Percentiles rank a stretch among this genome's conserved stretches.
These are phyloP conservation scores for Temnothorax unifasciatus DNA, from an alignment of 2,888 invertebrate species.

Conservation along the genomic window DNA sequence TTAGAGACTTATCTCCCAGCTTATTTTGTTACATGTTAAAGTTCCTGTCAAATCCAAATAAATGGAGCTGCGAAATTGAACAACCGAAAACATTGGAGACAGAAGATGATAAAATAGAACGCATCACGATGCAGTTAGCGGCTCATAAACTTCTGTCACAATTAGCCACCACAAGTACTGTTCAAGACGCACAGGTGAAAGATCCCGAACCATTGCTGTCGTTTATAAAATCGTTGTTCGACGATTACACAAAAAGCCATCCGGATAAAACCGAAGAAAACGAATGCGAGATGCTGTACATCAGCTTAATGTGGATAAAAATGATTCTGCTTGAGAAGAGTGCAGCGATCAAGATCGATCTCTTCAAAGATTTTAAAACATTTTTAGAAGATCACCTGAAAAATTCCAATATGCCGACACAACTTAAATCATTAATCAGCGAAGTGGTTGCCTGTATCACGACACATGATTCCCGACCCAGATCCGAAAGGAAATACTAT, in stretches of 20 bases:
- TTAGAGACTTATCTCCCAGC: conserved; percentile 77
- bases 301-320: conserved; percentile 84
- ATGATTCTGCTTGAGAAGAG: conserved; percentile 80
- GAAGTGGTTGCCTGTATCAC: conserved; percentile 83
- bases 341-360: conserved; percentile 76
- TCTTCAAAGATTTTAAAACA: conserved; percentile 81
- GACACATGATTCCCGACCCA: conserved; percentile 74
- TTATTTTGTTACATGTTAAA: conserved; percentile 86
- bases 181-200: conserved; percentile 82
- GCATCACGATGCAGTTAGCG: conserved; percentile 80
- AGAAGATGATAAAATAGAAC: conserved; percentile 75
- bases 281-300: conserved; percentile 80
- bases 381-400: conserved; percentile 74
- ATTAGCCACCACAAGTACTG: conserved; percentile 80
- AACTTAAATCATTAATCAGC: conserved; percentile 77
- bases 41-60: conserved; percentile 76
- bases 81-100: conserved; percentile 69
- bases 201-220: conserved; percentile 83
- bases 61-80: conserved; percentile 46
- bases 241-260: conserved; percentile 60
- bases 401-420: conserved; percentile 64
- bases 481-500: conserved; percentile 69
- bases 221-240: conserved; percentile 83
- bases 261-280: conserved; percentile 68
- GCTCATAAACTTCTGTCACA: conserved; percentile 82